phyloP scores from a whole-genome alignment of 2,113 vertebrate genomes.

The Heloderma charlesbogerti region DNA sequence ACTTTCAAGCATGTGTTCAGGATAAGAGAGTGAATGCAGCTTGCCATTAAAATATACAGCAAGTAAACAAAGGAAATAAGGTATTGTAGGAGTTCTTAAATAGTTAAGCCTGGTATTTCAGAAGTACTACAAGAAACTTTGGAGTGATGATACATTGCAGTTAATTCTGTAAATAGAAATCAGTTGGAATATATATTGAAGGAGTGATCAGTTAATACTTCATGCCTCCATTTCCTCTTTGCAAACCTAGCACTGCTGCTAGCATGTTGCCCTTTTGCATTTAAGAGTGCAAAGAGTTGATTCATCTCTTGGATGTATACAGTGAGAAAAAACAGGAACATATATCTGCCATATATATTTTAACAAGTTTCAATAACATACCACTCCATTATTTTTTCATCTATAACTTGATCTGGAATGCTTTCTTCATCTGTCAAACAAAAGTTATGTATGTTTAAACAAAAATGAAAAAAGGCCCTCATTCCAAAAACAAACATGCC shows the following conservation, averaged over 20 bases:
- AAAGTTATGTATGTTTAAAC: constrained; percentile 6
- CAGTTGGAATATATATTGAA: background rate
- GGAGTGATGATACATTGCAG: background rate
- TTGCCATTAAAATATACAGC: background rate
- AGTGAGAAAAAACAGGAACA: background rate
- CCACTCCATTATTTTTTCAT: constrained; percentile 20
- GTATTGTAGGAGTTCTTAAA: background rate
- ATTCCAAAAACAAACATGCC: background rate
- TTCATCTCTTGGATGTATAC: background rate
- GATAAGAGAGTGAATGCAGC: background rate
- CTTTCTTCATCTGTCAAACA: constrained; percentile 69
- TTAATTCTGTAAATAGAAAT: background rate
- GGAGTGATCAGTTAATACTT: background rate
- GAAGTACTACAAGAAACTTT: background rate
- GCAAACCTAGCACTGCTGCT: background rate
- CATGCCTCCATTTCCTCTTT: background rate
- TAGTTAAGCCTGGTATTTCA: background rate
- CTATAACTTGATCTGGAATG: background rate
- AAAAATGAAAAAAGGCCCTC: background rate
- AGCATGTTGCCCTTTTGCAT: background rate
- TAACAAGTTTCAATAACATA: constrained; percentile 50
- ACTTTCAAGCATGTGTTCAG: background rate
- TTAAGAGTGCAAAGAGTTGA: background rate
- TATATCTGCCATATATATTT: background rate
- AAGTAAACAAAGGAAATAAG: background rate